Evolutionary conservation across 2,888 invertebrate species (phyloP), one percentile per base, ranked within the genome.

Genomic region (Microplitis deprimator): DNA sequence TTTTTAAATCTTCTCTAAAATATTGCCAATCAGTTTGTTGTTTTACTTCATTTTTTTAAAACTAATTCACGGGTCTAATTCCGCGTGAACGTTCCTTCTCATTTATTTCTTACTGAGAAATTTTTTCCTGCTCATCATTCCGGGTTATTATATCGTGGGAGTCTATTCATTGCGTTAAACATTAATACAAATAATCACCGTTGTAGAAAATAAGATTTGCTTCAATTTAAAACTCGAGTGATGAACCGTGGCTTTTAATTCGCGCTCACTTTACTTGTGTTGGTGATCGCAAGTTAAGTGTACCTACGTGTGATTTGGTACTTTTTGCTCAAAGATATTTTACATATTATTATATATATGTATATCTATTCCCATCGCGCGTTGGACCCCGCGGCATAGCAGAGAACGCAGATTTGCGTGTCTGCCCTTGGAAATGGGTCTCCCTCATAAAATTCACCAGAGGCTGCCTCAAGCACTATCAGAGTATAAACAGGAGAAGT

Each of bases 371-470:
- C 20, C 29, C 38, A 65, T 65, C 65, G 20, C 29, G 6, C 20
- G 20, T 20, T 20, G 5, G 20, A 29, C 29, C 65, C 65, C 13
- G 7, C 10, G 65, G 65, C 62, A 6, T 17, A 4, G 62, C 29
- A 10, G 29, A 8, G 62, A 62, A 62, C 16, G 8, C 65, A 29
- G 29, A 13, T 65, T 16, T 71, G 71, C 71, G 71, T 71, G 71
- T 71, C 71, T 71, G 71, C 62, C 20, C 40, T 40, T 65, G 67
- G 38, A 73, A 65, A 67, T 73, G 50, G 73, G 73, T 67, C 73
- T 73, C 29, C 13, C 50, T 50, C 50, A 13, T 50, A 29, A 39
- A 50, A 59, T 65, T 65, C 41, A 29, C 29, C 29, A 29, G 39
- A 68, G 40, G 16, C 41, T 41, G 41, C 65, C 29, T 50, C 59